A percentile compares a stretch with the other conserved stretches of the same genome.
Evolutionary conservation across 2,113 vertebrate species (phyloP).

Genomic region (Carassius gibelio): DNA sequence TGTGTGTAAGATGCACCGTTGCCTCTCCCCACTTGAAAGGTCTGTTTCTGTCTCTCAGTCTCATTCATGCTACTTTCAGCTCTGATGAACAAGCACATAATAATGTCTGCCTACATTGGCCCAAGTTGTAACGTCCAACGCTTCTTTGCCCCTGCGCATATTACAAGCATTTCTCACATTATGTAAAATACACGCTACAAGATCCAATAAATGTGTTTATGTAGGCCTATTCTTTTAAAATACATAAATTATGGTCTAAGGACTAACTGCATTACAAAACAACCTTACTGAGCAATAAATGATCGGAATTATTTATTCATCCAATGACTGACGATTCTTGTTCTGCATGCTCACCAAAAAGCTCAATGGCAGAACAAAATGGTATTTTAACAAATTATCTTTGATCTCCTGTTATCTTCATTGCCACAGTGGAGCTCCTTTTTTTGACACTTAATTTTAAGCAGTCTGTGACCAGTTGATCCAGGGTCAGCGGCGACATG

Average conservation of each 20-base stretch:
- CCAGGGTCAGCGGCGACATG: constrained; percentile 15
- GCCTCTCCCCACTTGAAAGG: constrained; percentile 55
- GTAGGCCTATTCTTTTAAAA: not conserved
- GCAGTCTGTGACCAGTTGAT: constrained; percentile 25
- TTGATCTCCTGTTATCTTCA: constrained; percentile 21
- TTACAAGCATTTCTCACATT: not conserved
- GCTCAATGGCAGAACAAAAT: not conserved
- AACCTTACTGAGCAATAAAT: not conserved
- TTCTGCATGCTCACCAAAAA: not conserved
- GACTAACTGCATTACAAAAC: not conserved
- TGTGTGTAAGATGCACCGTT: constrained; percentile 62
- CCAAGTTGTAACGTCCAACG: too few species aligned
- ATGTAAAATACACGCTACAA: not conserved
- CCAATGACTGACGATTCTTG: too few species aligned
- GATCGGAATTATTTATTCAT: constrained; percentile 11
- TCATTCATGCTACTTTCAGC: constrained; percentile 23
- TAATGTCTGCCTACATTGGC: not conserved
- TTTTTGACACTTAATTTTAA: constrained; percentile 26
- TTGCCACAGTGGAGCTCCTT: not conserved
- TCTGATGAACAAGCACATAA: not conserved
- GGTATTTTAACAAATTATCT: constrained; percentile 11
- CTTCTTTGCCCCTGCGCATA: not conserved
- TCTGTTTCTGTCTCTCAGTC: constrained; percentile 55
- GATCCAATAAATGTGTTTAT: not conserved
- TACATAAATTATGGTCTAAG: not conserved